Evolutionary conservation across 1,140 invertebrate species (phyloP).

Genomic region (Pseudomyrmex sp.): DNA sequence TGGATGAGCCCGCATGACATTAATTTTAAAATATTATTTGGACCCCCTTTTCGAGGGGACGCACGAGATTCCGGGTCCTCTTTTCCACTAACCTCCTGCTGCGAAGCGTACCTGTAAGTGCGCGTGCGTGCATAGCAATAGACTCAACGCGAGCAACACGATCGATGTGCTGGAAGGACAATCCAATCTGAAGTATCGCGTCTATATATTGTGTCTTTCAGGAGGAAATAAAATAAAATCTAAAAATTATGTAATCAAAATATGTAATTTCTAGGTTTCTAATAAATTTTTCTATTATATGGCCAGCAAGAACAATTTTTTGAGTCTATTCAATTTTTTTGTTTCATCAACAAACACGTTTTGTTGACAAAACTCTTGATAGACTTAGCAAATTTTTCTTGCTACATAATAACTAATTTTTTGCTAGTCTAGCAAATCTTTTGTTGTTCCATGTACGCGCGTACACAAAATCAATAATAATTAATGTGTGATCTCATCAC

Average conservation of each 20-base stretch:
- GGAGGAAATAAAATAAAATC: not conserved
- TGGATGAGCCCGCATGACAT: conserved; percentile 74
- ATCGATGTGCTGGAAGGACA: not conserved
- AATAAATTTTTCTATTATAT: no score
- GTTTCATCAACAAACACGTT: no score
- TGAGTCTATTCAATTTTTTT: no score
- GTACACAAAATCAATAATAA: not conserved
- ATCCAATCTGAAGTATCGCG: conserved; percentile 2
- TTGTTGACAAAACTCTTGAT: no score
- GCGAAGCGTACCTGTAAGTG: not conserved
- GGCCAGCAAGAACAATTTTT: no score
- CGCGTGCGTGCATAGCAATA: not conserved
- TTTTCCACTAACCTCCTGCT: conserved; percentile 3
- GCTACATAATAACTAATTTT: no score
- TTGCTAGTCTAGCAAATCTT: no score
- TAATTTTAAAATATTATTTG: conserved; percentile 82
- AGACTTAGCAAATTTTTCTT: no score
- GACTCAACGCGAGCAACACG: conserved; percentile 7
- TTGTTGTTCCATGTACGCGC: not conserved
- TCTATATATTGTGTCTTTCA: not conserved
- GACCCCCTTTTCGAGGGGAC: conserved; percentile 49
- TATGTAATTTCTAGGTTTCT: no score
- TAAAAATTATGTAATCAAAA: not conserved
- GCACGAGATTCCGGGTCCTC: conserved; percentile 23
- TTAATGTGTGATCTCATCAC: not conserved